phyloP scores from a whole-genome alignment of 2,113 vertebrate genomes.

The Oryzias curvinotus region DNA sequence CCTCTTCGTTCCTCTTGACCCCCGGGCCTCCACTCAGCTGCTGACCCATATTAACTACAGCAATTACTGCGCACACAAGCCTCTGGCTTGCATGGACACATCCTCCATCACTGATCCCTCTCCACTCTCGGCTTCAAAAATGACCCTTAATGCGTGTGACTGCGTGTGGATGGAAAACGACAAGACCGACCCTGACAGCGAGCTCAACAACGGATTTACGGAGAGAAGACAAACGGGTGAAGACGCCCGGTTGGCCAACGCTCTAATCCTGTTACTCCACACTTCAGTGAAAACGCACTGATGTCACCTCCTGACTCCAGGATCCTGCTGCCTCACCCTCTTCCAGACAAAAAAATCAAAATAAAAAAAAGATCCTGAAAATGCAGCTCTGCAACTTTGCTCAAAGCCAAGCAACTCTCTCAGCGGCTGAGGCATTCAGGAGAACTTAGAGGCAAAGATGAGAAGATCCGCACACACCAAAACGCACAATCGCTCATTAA shows the following conservation, averaged over 20 bases:
- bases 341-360: slow-evolving; percentile 10
- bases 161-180: slow-evolving; percentile 30
- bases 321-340: slow-evolving; percentile 10
- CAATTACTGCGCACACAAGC: slow-evolving; percentile 53
- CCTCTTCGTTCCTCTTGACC: slow-evolving; percentile 23
- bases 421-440: slow-evolving; percentile 49
- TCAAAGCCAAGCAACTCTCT: slow-evolving; percentile 44
- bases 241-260: slow-evolving; percentile 51
- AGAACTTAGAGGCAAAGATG: slow-evolving; percentile 33
- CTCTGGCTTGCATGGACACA: slow-evolving; percentile 34
- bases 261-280: slow-evolving; percentile 62
- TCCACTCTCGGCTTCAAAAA: slow-evolving; percentile 35
- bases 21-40: slow-evolving; percentile 33
- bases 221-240: slow-evolving; percentile 46
- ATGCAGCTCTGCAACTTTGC: slow-evolving; percentile 40
- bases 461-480: slow-evolving; percentile 29
- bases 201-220: slow-evolving; percentile 52
- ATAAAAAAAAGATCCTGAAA: slow-evolving; percentile 10
- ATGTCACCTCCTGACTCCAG: slow-evolving; percentile 16
- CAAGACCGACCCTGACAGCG: slow-evolving; percentile 31
- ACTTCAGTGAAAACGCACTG: slow-evolving; percentile 45
- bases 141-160: slow-evolving; percentile 50
- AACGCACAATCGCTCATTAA: slow-evolving; percentile 46
- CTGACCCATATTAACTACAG: slow-evolving; percentile 62
- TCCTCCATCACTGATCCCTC: slow-evolving; percentile 8